These are phyloP conservation scores for Cichladusa arquata DNA, from an alignment of 2,113 vertebrate genomes.

Conservation along the genomic window DNA sequence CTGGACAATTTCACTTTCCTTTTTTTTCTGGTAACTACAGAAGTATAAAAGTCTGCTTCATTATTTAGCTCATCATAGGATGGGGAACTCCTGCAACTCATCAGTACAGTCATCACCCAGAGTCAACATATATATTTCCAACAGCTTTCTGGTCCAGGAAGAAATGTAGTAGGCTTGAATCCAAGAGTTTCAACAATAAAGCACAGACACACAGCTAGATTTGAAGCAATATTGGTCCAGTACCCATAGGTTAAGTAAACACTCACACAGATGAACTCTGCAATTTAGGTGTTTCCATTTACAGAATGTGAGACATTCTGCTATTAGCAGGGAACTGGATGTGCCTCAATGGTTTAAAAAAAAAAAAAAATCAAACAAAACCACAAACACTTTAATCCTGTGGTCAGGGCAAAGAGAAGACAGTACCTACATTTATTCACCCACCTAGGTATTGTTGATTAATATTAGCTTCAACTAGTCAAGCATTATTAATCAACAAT, in stretches of 20 bases:
- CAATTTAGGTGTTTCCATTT: neutral
- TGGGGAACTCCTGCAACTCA: neutral
- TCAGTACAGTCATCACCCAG: neutral
- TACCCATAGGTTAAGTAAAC: neutral
- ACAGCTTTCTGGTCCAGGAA: neutral
- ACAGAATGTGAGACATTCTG: neutral
- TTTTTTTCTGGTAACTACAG: neutral
- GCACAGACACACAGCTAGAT: neutral
- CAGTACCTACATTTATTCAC: neutral
- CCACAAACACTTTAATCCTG: neutral
- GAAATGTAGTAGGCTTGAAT: neutral
- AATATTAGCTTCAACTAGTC: neutral
- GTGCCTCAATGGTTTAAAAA: neutral
- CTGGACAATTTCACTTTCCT: neutral
- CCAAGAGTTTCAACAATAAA: slow-evolving; percentile 6
- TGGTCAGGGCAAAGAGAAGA: neutral
- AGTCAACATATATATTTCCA: neutral
- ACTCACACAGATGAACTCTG: neutral
- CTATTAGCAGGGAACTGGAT: neutral
- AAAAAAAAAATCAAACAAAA: neutral
- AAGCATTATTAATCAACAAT: neutral
- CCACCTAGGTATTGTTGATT: neutral
- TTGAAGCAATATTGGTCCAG: neutral
- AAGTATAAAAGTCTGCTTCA: neutral
- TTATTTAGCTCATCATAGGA: neutral